Evolutionary conservation across 2,888 invertebrate genomes (phyloP), one percentile per base, ranked within the genome.

Genomic region (Aradus depressus): DNA sequence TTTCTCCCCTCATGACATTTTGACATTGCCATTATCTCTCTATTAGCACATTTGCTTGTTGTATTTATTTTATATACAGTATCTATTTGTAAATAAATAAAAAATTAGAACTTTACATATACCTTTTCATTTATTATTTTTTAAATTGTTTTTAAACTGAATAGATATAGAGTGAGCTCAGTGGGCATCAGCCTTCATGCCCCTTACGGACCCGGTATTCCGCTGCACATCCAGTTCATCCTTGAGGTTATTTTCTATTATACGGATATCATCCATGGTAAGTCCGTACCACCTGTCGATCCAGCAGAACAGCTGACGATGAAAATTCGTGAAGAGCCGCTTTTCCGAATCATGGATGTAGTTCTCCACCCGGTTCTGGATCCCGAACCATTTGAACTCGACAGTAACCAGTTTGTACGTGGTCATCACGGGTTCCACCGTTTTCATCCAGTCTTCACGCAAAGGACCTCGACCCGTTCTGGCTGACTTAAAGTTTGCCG

Each of bases 221-320:
- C 89, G 82, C 67, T 90, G 80, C 23, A 42, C 16, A 42, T 49
- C 45, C 26, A 50, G 41, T 31, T 52, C 52, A 18, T 84, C 81
- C 71, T 93, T 91, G 60, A 95, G 96, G 72, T 86, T 82, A 49
- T 93, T 95, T 70, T 98, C 98, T 65, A 97, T 80, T 60, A 82
- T 85, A 65, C 97, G 82, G 68, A 98, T 98, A 71, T 98, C 96
- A 37, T 84, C 87, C 93, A 98, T 96, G 60, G 93, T 95, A 70
- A 97, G 77, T 58, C 95, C 96, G 74, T 86, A 77, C 97, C 97
- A 98, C 68, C 89, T 81, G 74, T 98, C 97, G 71, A 90, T 90
- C 81, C 92, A 95, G 76, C 97, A 97, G 73, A 96, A 96, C 58
- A 98, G 90, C 82, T 98, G 95, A 65, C 93, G 86, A 75, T 98